Evolutionary conservation across 2,113 vertebrate genomes (phyloP), one percentile per base, ranked within the genome.

Genomic region (Lepidiolamprologus cunningtoni): DNA sequence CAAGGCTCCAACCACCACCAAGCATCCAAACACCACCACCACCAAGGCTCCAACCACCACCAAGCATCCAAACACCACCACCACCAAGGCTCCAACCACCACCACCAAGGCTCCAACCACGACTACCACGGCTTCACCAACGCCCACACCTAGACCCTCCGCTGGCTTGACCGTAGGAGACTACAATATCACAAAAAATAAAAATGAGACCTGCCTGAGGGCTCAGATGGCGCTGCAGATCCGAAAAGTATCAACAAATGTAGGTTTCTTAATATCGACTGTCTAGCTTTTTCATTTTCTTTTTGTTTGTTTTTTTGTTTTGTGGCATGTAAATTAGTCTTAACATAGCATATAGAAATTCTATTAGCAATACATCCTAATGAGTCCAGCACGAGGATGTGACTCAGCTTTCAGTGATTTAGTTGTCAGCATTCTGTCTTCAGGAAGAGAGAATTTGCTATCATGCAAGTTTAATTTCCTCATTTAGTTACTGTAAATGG

Each of bases 151-250:
- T 1, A 90, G 87, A 14, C 89, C 92, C 1, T 0, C 85, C 1
- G 5, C 85, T 61, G 53, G 10, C 54, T 0, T 92, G 68, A 92
- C 73, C 3, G 16, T 17, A 2, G 96, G 96, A 53, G 89, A 84
- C 17, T 97, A 96, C 88, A 94, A 1, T 8, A 0, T 95, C 33
- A 80, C 0, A 12, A 82, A 5, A 1, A 17, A 2, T 1, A 26
- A 21, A 3, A n/a, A 28, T 1, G 50, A 9, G 5, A 3, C 54
- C 1, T 97, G 95, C 45, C 26, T 96, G 82, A 86, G 57, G 91
- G 92, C 92, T 57, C 19, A 82, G 1, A 88, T 95, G 87, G 92
- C 37, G 1, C 47, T 97, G 17, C 55, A 89, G 93, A 92, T 97
- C 86, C 84, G 81, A n/a, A 89, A 96, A 42, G 78, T 4, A 19